phyloP scores from a whole-genome alignment of 2,888 invertebrate species.

The Nipponacmea schrenckii region DNA sequence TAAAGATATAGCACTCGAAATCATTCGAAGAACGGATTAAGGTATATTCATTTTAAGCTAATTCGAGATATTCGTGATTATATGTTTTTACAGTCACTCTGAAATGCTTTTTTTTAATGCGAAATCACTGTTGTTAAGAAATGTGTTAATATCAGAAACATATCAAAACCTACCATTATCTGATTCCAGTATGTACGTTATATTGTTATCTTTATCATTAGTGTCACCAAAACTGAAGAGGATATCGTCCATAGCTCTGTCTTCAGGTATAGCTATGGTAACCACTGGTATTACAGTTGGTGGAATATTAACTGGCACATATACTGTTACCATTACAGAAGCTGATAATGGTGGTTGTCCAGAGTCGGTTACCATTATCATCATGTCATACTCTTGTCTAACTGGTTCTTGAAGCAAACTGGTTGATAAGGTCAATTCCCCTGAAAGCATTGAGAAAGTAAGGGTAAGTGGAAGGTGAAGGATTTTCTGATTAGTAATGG shows the following conservation, averaged over 20 bases:
- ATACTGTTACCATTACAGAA: slow-evolving; percentile 17
- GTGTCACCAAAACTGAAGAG: background rate
- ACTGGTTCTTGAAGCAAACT: slow-evolving; percentile 18
- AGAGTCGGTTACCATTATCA: slow-evolving; percentile 24
- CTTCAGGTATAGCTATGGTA: background rate
- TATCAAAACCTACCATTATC: background rate
- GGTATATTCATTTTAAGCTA: too few species aligned
- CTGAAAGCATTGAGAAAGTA: background rate
- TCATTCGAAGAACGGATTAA: too few species aligned
- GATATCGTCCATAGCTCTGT: background rate
- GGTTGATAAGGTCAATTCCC: slow-evolving; percentile 3
- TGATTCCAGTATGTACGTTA: background rate
- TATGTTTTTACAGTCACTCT: too few species aligned
- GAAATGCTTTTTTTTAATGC: too few species aligned
- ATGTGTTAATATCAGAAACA: too few species aligned
- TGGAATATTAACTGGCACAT: slow-evolving; percentile 27
- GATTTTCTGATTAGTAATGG: too few species aligned
- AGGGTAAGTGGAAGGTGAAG: too few species aligned
- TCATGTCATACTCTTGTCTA: slow-evolving; percentile 16
- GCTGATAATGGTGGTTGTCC: slow-evolving; percentile 22
- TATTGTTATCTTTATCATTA: background rate
- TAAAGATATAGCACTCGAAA: too few species aligned
- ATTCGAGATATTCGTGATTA: too few species aligned
- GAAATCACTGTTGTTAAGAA: too few species aligned
- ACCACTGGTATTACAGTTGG: background rate